Conservation (phyloP, 2,113 vertebrate species). For the Drymodes brunneopygia region DNA sequence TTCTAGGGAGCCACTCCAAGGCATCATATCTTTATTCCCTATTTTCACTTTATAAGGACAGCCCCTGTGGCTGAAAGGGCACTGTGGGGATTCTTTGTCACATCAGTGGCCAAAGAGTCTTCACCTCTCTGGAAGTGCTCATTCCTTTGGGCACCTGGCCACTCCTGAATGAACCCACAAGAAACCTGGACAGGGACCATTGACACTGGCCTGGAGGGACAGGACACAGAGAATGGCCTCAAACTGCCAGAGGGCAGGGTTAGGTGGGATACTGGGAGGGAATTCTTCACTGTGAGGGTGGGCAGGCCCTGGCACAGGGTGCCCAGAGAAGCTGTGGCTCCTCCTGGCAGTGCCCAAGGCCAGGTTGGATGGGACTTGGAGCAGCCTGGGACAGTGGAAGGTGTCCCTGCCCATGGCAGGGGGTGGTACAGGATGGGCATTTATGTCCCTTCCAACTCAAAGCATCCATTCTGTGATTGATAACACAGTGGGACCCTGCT, state of each 20-base stretch:
- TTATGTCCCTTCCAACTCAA: neutral
- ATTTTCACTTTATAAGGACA: neutral
- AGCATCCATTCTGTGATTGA: neutral
- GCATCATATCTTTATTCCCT: no score
- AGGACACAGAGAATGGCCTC: neutral
- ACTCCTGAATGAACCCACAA: neutral
- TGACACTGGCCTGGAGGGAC: neutral
- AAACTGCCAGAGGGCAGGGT: neutral
- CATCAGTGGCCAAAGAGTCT: neutral
- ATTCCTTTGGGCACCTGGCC: fast-evolving
- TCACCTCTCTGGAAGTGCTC: neutral
- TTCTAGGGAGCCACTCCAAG: no score
- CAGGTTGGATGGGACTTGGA: fast-evolving
- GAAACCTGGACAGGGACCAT: neutral
- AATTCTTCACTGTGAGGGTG: neutral
- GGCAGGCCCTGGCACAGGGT: fast-evolving
- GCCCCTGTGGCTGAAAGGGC: neutral
- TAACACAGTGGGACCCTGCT: neutral
- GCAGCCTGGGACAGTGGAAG: fast-evolving
- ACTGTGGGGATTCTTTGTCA: neutral
- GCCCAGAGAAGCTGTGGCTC: neutral
- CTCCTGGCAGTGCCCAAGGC: neutral
- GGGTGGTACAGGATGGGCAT: neutral
- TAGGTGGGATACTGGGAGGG: neutral
- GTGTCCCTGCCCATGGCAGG: neutral